Conservation (phyloP, 2,113 vertebrate genomes). For the Excalfactoria chinensis region DNA sequence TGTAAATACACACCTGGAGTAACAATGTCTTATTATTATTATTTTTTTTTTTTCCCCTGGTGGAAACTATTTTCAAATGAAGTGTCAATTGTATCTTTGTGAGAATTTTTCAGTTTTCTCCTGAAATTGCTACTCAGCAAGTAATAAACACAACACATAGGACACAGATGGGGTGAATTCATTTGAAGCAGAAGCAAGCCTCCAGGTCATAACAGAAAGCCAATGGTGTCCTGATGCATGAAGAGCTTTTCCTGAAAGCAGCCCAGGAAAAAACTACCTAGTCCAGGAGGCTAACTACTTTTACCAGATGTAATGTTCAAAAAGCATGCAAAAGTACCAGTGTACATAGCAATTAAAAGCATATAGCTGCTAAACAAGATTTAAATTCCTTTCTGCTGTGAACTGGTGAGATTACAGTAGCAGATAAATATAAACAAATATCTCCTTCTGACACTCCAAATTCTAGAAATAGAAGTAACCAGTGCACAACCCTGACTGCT, state of each 20-base stretch:
- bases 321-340: not conserved
- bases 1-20: not conserved
- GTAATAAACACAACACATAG: not conserved
- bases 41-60: not conserved
- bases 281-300: not conserved
- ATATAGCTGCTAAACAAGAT: not conserved
- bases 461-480: not conserved
- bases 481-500: not conserved
- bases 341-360: not conserved
- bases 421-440: not conserved
- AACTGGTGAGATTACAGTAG: not conserved
- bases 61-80: not conserved
- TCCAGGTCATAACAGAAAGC: not conserved
- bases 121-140: not conserved
- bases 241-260: not conserved
- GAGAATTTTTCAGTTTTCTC: not conserved
- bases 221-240: accelerated
- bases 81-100: not conserved
- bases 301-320: not conserved
- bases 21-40: not conserved
- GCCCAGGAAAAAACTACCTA: not conserved
- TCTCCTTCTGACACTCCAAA: not conserved
- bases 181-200: not conserved
- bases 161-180: not conserved
- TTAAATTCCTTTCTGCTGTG: not conserved